Conservation (phyloP, 2,888 invertebrate species). For the Julus scanicus region DNA sequence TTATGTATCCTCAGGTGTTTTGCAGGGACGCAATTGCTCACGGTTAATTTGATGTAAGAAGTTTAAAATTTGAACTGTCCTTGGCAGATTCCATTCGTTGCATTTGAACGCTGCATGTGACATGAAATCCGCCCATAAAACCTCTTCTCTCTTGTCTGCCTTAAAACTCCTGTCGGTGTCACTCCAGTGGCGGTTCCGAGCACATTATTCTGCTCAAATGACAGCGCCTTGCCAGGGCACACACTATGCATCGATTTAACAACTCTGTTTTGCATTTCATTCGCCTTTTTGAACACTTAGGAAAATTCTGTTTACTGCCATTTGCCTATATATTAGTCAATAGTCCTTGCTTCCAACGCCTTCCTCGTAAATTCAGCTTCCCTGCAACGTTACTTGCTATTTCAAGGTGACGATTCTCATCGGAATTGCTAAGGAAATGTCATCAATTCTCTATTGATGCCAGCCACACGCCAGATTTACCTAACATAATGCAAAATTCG, state of each 20-base stretch:
- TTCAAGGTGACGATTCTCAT: not conserved
- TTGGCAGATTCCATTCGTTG: not conserved
- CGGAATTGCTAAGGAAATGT: not conserved
- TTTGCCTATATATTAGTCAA: not conserved
- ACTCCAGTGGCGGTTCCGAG: not conserved
- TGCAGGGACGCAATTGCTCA: not conserved
- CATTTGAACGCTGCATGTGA: not conserved
- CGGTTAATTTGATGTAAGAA: not conserved
- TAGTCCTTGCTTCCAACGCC: not conserved
- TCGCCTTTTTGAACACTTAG: slow-evolving; percentile 23
- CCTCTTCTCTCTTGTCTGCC: not conserved
- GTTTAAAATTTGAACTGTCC: not conserved
- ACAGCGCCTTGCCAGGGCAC: not conserved
- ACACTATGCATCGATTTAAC: not conserved
- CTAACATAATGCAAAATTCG: slow-evolving; percentile 14
- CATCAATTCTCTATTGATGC: slow-evolving; percentile 1
- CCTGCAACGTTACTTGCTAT: not conserved
- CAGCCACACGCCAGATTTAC: not conserved
- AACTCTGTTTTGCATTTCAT: not conserved
- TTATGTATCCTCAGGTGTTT: not conserved
- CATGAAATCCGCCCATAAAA: not conserved
- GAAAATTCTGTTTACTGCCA: not conserved
- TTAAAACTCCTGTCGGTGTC: not conserved
- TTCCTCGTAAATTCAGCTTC: not conserved
- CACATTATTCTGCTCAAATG: slow-evolving; percentile 21